Evolutionary conservation across 2,113 vertebrate genomes (phyloP), one percentile per base, ranked within the genome.

Genomic region (Syngnathus scovelli): DNA sequence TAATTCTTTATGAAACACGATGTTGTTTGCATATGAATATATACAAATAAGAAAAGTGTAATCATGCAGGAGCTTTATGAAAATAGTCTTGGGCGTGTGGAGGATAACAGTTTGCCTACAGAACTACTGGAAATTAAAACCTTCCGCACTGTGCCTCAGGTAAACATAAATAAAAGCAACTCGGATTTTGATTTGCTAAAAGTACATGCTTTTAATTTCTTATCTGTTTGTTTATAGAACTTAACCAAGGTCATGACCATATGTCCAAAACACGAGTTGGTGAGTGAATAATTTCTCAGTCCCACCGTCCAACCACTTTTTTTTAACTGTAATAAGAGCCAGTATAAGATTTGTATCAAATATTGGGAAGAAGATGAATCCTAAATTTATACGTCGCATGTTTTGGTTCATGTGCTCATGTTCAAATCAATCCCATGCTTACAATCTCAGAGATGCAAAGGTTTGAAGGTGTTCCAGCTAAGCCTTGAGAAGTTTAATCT

Each of bases 181-280:
- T 49, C 6, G 7, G 6, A 19, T 54, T 54, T 23, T 49, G 37
- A 21, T 16, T 21, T 36, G 46, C 4, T 0, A 0, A 48, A 18
- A 27, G 11, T 62, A 8, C 5, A 4, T 7, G 10, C 3, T 2
- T 15, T n/a, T 41, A 8, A 27, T 16, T 68, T 37, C 13, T 67
- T 27, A 0, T 5, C 0, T 69, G 0, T 69, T 51, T 79, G 19
- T 64, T 82, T 92, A 37, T 83, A 99, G 97, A 89, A 90, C 71
- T 87, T 98, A 77, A 92, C 96, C 69, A 95, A 94, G 82, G 88
- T 98, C 79, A 96, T 96, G 95, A 98, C 93, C 0, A 77, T 95
- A 41, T 98, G 95, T 85, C 93, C 93, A 13, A 87, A 89, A 69
- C 91, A 94, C 55, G 85, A 90, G 79, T 56, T 97, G 95, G 97